A percentile compares a stretch with the other conserved stretches of the same genome.
These are phyloP conservation scores for Cantharis lateralis DNA, from an alignment of 2,888 invertebrate species.

Conservation along the genomic window DNA sequence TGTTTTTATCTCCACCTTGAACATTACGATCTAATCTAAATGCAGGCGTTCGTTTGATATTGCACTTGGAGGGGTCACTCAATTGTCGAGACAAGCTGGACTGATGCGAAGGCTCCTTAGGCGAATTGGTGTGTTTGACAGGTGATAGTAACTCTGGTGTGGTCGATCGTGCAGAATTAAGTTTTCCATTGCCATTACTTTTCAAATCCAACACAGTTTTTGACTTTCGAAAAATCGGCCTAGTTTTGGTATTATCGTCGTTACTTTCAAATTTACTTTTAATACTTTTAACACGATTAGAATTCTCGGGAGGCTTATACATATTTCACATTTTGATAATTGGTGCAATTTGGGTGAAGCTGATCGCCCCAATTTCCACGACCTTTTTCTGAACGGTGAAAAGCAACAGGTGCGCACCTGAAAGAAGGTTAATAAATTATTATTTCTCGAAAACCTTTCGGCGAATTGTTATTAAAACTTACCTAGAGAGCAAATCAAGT, in stretches of 20 bases:
- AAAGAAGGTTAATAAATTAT: not conserved
- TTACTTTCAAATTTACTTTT: slow-evolving; percentile 66
- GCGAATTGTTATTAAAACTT: not conserved
- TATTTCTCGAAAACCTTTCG: not conserved
- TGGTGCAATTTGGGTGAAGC: not conserved
- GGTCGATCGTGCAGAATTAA: not conserved
- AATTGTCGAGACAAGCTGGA: slow-evolving; percentile 44
- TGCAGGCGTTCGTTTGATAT: slow-evolving; percentile 63
- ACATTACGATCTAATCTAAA: slow-evolving; percentile 58
- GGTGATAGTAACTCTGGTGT: not conserved
- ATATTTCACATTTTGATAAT: slow-evolving; percentile 38
- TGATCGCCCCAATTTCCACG: not conserved
- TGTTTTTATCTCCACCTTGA: slow-evolving; percentile 19
- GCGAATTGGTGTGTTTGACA: not conserved
- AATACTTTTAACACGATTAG: slow-evolving; percentile 65
- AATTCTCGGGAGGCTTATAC: slow-evolving; percentile 54
- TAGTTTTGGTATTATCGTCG: slow-evolving; percentile 35
- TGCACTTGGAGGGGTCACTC: slow-evolving; percentile 55
- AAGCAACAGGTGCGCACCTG: not conserved
- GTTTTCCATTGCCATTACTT: not conserved
- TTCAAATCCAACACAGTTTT: slow-evolving; percentile 16
- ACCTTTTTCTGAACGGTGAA: not conserved
- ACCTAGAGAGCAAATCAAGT: not conserved
- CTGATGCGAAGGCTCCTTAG: not conserved
- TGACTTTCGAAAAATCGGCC: slow-evolving; percentile 19